phyloP scores from a whole-genome alignment of 2,888 invertebrate species.

The Lymantria monacha region DNA sequence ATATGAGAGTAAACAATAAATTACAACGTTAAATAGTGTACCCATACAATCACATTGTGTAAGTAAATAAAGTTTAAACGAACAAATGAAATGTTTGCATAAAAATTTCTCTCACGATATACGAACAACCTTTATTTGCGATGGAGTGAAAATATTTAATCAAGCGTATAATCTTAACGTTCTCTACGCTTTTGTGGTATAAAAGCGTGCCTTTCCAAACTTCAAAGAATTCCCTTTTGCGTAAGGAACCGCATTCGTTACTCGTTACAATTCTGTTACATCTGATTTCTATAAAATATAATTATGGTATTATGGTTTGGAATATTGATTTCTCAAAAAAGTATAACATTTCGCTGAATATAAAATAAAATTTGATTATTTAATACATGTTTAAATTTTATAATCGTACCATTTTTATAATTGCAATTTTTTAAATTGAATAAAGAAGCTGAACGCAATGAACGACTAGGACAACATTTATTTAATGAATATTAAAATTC shows the following conservation, averaged over 20 bases:
- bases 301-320: background rate
- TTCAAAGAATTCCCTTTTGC: slow-evolving; percentile 29
- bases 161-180: slow-evolving; percentile 77
- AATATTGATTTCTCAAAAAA: too few relatives aligned
- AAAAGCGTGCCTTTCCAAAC: slow-evolving; percentile 50
- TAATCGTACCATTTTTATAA: too few relatives aligned
- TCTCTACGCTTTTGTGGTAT: slow-evolving; percentile 66
- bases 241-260: slow-evolving; percentile 5
- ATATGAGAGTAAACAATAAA: too few relatives aligned
- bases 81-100: slow-evolving; percentile 54
- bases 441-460: too few relatives aligned
- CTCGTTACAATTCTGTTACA: slow-evolving; percentile 1
- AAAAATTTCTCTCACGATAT: slow-evolving; percentile 48
- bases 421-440: too few relatives aligned
- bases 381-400: too few relatives aligned
- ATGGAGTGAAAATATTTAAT: slow-evolving; percentile 80
- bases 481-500: too few relatives aligned
- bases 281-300: background rate
- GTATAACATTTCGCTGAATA: too few relatives aligned
- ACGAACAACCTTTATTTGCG: slow-evolving; percentile 67
- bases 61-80: slow-evolving; percentile 36
- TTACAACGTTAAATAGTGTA: too few relatives aligned
- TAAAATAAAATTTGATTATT: too few relatives aligned
- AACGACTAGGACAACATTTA: too few relatives aligned
- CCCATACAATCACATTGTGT: too few relatives aligned